These are phyloP conservation scores for Poeciliopsis gracilis DNA, from an alignment of 2,797 vertebrate genomes.

Conservation along the genomic window DNA sequence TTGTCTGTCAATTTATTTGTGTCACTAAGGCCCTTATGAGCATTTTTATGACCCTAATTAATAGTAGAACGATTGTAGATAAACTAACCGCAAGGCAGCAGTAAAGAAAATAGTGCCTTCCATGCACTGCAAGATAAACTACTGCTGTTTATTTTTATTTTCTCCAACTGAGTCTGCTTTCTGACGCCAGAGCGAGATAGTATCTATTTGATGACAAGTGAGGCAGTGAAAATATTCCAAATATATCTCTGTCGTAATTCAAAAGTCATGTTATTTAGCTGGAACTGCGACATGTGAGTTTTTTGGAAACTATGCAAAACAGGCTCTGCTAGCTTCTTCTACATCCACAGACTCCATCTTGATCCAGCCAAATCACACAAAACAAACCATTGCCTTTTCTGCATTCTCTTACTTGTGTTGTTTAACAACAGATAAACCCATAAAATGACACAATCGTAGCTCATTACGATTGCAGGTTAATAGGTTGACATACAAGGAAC, in stretches of 20 bases:
- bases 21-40: neutral
- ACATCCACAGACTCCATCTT: neutral
- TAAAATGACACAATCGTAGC: neutral
- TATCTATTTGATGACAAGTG: constrained; percentile 8
- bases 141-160: neutral
- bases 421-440: neutral
- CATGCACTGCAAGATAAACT: neutral
- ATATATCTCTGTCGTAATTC: neutral
- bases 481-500: neutral
- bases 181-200: neutral
- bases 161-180: neutral
- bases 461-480: neutral
- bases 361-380: neutral
- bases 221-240: neutral
- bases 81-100: neutral
- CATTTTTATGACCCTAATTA: neutral
- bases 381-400: neutral
- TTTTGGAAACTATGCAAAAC: neutral
- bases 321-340: neutral
- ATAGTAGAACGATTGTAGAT: neutral
- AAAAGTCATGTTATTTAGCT: neutral
- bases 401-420: neutral
- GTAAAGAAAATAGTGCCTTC: neutral
- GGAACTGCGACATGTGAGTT: neutral
- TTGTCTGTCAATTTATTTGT: neutral